Evolutionary conservation across 2,797 vertebrate species (phyloP).

Genomic region (Pantherophis vulpinus): DNA sequence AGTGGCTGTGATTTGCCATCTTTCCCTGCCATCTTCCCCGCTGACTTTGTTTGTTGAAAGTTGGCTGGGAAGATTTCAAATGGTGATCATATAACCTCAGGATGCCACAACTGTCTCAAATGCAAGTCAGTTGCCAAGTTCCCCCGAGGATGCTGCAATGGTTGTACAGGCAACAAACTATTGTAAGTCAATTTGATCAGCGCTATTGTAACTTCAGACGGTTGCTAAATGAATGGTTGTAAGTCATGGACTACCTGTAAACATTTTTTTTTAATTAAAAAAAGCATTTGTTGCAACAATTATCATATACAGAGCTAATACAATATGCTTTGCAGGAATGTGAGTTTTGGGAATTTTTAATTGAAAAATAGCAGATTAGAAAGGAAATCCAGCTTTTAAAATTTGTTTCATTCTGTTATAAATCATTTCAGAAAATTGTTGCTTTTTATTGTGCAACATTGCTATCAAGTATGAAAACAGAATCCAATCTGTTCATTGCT

Average conservation of each 20-base stretch:
- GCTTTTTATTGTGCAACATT: neutral
- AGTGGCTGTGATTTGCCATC: neutral
- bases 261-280: neutral
- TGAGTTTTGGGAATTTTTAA: neutral
- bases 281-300: neutral
- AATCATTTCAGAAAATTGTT: neutral
- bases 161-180: neutral
- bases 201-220: neutral
- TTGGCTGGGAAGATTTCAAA: neutral
- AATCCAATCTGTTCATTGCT: neutral
- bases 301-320: neutral
- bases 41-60: neutral
- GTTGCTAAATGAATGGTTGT: neutral
- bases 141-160: neutral
- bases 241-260: neutral
- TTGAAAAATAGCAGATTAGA: neutral
- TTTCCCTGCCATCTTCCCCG: neutral
- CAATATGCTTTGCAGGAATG: neutral
- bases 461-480: neutral
- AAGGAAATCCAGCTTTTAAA: neutral
- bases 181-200: neutral
- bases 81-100: neutral
- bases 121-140: neutral
- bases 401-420: neutral
- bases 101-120: neutral